Conservation (phyloP, 2,888 invertebrate species). For the Boloria selene region DNA sequence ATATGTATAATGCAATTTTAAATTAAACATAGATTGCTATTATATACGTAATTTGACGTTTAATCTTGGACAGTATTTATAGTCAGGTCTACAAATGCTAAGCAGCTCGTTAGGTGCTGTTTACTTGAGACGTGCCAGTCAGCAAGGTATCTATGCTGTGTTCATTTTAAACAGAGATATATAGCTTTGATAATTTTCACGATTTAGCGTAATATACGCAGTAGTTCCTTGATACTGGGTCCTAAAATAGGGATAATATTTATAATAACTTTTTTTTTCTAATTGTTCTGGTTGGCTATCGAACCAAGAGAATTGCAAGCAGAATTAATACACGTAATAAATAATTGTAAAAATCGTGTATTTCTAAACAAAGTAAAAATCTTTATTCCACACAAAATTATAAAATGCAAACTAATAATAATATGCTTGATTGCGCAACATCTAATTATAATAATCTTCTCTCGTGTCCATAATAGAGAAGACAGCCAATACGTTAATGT, state of each 20-base stretch:
- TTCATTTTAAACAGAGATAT: conserved; percentile 38
- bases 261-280: too few relatives aligned
- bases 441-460: conserved; percentile 22
- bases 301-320: too few relatives aligned
- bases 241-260: too few relatives aligned
- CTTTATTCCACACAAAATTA: too few relatives aligned
- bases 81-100: conserved; percentile 55
- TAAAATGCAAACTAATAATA: too few relatives aligned
- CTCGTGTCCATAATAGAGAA: conserved; percentile 23
- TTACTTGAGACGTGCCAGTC: conserved; percentile 41
- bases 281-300: too few relatives aligned
- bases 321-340: too few relatives aligned
- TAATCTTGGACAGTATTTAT: conserved; percentile 57
- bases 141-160: conserved; percentile 40
- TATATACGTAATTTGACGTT: conserved; percentile 40
- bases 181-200: conserved; percentile 34
- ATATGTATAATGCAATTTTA: background rate
- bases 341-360: too few relatives aligned
- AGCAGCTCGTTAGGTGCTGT: conserved; percentile 57
- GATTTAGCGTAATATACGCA: conserved; percentile 28
- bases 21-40: background rate
- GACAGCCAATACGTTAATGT: conserved; percentile 42
- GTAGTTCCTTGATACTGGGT: conserved; percentile 16
- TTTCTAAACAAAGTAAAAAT: too few relatives aligned
- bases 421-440: background rate